A percentile compares a stretch with the other conserved stretches of the same genome.
Conservation (phyloP, 2,888 invertebrate genomes). For the Icerya purchasi region DNA sequence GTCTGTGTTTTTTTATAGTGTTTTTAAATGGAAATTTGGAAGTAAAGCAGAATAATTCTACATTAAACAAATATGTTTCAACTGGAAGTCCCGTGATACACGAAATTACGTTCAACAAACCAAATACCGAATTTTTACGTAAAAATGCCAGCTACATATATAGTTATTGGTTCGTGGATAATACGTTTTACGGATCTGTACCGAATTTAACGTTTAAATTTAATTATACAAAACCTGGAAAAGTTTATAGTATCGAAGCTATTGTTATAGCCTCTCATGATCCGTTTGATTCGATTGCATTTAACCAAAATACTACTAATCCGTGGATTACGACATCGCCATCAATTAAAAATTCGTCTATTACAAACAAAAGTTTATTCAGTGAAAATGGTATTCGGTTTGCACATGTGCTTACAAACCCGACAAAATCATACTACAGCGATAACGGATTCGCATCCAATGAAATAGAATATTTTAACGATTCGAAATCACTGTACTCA, state of each 20-base stretch:
- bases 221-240: slow-evolving; percentile 39
- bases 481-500: background rate
- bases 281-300: slow-evolving; percentile 30
- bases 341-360: slow-evolving; percentile 17
- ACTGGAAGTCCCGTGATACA: slow-evolving; percentile 36
- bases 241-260: slow-evolving; percentile 40
- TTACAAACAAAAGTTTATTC: slow-evolving; percentile 14
- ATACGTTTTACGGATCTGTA: slow-evolving; percentile 41
- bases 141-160: slow-evolving; percentile 32
- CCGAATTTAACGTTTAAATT: slow-evolving; percentile 36
- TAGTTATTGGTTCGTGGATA: slow-evolving; percentile 63
- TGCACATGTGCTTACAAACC: background rate
- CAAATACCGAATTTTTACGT: slow-evolving; percentile 37
- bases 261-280: slow-evolving; percentile 35
- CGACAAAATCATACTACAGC: background rate
- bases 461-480: background rate
- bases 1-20: slow-evolving; percentile 28
- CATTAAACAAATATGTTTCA: slow-evolving; percentile 36
- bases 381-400: slow-evolving; percentile 8
- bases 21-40: slow-evolving; percentile 43
- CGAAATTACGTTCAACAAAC: slow-evolving; percentile 33
- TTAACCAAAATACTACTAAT: slow-evolving; percentile 29
- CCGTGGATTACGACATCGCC: slow-evolving; percentile 27
- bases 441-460: slow-evolving; percentile 1
- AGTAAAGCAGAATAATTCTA: slow-evolving; percentile 39